Base-by-base conservation (phyloP, 2,113 vertebrate genomes). In the Hemibagrus wyckioides region DNA sequence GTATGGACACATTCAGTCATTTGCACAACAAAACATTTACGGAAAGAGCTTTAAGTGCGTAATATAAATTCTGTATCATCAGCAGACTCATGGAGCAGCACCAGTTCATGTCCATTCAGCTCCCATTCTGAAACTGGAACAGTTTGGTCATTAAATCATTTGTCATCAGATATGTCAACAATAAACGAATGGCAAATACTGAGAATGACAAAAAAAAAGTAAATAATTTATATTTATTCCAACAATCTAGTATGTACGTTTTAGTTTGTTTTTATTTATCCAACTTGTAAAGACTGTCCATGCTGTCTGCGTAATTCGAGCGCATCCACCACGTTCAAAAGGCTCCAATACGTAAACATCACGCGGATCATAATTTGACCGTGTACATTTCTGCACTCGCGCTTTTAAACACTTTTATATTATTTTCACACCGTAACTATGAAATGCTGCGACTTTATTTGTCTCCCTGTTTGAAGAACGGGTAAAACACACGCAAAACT, bases 271-370 rank as follows among this genome's bases (percentile, higher is more conserved):
- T 28, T 44, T 1, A 28, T 48, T 48, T 6, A 3, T 28, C 10
- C 1, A n/a, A 9, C 11, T 6, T 30, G 9, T 19, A 3, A 30
- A 50, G 23, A 25, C 11, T n/a, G 23, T 50, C n/a, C 13, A 50
- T 6, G 28, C 25, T 5, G 39, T 73, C 48, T 87, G 85, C 85
- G 86, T 76, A 28, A 75, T 82, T 50, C 30, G 11, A 48, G 69
- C 86, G 86, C 67, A 75, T 17, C 25, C n/a, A 17, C 57, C 1
- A 75, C 67, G 21, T 73, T n/a, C 15, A 82, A 73, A 41, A 79
- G 3, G 41, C 56, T 8, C 36, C 2, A 1, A 63, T 44, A 6
- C 11, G 4, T 28, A 50, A 79, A 33, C 6, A 44, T 28, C 23
- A 59, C 17, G 28, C 54, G 4, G 14, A 44, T 41, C 14, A 54